These are phyloP conservation scores for Bubo scandiacus DNA, from an alignment of 2,113 vertebrate species.

Conservation along the genomic window DNA sequence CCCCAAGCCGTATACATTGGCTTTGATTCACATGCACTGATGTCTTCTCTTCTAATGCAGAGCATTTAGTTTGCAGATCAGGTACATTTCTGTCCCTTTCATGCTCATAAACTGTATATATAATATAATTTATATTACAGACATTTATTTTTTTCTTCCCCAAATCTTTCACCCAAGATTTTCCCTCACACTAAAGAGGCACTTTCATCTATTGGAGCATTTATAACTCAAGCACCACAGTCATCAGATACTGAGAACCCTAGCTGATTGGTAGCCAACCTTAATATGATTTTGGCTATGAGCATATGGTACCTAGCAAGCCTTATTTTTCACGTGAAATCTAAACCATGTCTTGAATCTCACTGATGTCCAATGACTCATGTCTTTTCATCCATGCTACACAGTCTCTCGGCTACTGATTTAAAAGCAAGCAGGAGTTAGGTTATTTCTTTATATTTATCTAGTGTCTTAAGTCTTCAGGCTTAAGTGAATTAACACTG, in stretches of 20 bases:
- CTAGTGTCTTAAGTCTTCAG: not conserved
- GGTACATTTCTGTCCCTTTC: constrained; percentile 30
- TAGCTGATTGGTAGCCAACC: not conserved
- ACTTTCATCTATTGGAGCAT: not conserved
- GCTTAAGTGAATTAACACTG: not conserved
- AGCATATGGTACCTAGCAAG: not conserved
- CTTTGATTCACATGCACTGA: not conserved
- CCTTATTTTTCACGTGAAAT: not conserved
- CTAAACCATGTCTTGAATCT: not conserved
- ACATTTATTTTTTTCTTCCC: not conserved
- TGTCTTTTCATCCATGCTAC: not conserved
- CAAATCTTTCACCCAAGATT: not conserved
- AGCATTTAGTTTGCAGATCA: constrained; percentile 59
- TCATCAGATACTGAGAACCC: not conserved
- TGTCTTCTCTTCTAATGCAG: constrained; percentile 26
- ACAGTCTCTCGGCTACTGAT: not conserved
- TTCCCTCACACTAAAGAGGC: not conserved
- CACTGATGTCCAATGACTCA: not conserved
- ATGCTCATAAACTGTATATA: not conserved
- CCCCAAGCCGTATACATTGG: not conserved
- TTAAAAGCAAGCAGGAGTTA: not conserved
- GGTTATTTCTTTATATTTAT: not conserved
- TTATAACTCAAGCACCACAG: not conserved
- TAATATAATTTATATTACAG: not conserved
- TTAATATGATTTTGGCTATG: not conserved